phyloP scores from a whole-genome alignment of 2,797 vertebrate genomes.

The Neosilurus mollespiculum region DNA sequence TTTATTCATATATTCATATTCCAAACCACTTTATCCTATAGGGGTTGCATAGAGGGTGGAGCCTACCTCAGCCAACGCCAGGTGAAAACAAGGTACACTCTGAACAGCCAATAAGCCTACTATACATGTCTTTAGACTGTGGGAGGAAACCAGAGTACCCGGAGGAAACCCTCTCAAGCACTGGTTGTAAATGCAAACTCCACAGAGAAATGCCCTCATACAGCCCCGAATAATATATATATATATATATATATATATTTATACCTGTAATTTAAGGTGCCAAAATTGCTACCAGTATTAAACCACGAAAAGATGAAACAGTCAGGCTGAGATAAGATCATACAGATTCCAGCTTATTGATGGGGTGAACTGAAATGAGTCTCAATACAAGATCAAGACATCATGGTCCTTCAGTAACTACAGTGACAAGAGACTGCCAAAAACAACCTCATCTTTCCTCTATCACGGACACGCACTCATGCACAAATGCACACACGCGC shows the following conservation, averaged over 20 bases:
- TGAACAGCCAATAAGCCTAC: too few species aligned
- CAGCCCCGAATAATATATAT: background rate
- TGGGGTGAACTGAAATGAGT: conserved; percentile 24
- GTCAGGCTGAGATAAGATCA: conserved; percentile 19
- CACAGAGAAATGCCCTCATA: too few species aligned
- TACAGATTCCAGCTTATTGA: conserved; percentile 16
- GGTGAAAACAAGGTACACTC: too few species aligned
- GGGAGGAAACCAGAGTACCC: too few species aligned
- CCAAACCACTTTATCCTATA: too few species aligned
- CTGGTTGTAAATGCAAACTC: too few species aligned
- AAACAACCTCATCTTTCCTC: conserved; percentile 35
- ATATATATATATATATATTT: too few species aligned
- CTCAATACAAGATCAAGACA: conserved; percentile 41
- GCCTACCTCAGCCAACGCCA: too few species aligned
- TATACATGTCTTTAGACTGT: too few species aligned
- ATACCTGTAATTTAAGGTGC: background rate
- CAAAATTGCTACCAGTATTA: background rate
- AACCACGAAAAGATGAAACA: background rate
- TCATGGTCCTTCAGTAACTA: conserved; percentile 41
- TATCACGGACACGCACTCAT: background rate
- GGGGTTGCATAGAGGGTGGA: too few species aligned
- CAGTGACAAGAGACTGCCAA: conserved; percentile 42
- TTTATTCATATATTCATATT: too few species aligned
- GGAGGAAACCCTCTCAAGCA: too few species aligned
- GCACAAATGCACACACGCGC: conserved; percentile 26